A percentile compares a stretch with the other conserved stretches of the same genome.
Conservation (phyloP, 2,797 vertebrate genomes). For the Rhinatrema bivittatum region DNA sequence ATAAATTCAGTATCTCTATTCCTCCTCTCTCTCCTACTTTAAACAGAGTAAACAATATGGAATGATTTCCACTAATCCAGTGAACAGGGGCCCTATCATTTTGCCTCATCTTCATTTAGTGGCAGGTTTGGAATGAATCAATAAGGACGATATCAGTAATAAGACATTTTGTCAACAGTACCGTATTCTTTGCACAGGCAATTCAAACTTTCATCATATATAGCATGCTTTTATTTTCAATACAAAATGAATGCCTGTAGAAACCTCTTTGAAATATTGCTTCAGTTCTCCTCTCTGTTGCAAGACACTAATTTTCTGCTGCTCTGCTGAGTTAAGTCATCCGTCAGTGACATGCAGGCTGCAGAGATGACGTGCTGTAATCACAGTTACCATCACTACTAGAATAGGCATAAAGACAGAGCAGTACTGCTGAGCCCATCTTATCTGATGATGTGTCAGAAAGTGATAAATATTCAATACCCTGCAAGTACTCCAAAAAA, state of each 20-base stretch:
- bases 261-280: neutral
- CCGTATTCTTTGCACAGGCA: too few relatives aligned
- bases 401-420: slow-evolving; percentile 10
- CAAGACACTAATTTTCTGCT: slow-evolving; percentile 10
- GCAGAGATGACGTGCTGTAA: slow-evolving; percentile 1
- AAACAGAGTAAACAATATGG: too few relatives aligned
- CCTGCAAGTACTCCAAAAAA: too few relatives aligned
- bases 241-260: neutral
- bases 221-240: neutral
- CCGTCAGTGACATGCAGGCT: slow-evolving; percentile 7
- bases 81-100: too few relatives aligned
- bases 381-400: slow-evolving; percentile 14
- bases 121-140: too few relatives aligned
- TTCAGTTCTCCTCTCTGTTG: neutral
- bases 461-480: slow-evolving; percentile 19
- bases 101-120: too few relatives aligned
- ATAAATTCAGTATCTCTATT: too few relatives aligned
- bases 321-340: slow-evolving; percentile 14
- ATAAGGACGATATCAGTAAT: too few relatives aligned
- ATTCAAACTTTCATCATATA: too few relatives aligned
- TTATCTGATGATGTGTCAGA: slow-evolving; percentile 28
- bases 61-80: too few relatives aligned
- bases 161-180: too few relatives aligned
- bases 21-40: too few relatives aligned
- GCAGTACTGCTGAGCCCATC: slow-evolving; percentile 1